phyloP scores from a whole-genome alignment of 1,140 invertebrate species.

The Chionoecetes opilio region DNA sequence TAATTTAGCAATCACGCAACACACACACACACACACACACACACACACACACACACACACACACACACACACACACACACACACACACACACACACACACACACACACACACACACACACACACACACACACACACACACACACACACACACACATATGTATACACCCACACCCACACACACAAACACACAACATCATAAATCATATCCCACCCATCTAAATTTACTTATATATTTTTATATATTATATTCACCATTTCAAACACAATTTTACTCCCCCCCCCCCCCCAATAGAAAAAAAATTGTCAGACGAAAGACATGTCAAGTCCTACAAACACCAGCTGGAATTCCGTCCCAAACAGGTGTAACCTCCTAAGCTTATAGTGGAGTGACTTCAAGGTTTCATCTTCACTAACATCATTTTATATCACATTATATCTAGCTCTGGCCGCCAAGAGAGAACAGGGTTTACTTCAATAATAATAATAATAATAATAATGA shows the following conservation, averaged over 20 bases:
- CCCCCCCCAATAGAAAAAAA: too few relatives aligned
- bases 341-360: too few relatives aligned
- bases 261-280: not conserved
- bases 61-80: constrained; percentile 38
- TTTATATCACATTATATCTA: not conserved
- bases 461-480: not conserved
- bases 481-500: too few relatives aligned
- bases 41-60: constrained; percentile 41
- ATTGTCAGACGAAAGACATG: too few relatives aligned
- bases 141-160: not conserved
- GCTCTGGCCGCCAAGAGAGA: not conserved
- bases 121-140: constrained; percentile 48
- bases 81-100: constrained; percentile 52
- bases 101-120: constrained; percentile 34
- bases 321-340: too few relatives aligned
- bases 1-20: not conserved
- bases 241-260: not conserved
- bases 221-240: not conserved
- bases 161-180: constrained; percentile 36
- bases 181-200: not conserved
- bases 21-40: constrained; percentile 50
- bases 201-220: too few relatives aligned
- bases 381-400: not conserved
- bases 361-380: not conserved
- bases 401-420: not conserved